These are phyloP conservation scores for Macroglossus sobrinus DNA, from an alignment of 2,113 vertebrate genomes.

Conservation along the genomic window DNA sequence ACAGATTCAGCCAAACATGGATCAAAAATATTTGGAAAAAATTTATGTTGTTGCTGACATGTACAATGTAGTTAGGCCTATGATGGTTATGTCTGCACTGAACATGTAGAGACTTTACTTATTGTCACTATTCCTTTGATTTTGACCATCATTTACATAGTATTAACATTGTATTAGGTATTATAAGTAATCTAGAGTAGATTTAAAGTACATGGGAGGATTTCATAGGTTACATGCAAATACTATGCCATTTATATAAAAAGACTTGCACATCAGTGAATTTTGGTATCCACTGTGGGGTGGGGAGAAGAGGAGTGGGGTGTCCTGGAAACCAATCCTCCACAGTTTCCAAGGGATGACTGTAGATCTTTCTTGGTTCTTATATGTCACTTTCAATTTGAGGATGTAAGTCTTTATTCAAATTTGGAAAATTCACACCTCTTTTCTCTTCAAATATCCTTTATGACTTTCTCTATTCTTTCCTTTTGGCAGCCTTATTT, in stretches of 20 bases:
- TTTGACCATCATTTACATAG: neutral
- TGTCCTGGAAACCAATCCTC: no score
- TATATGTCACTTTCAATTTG: neutral
- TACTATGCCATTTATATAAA: neutral
- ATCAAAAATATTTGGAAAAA: neutral
- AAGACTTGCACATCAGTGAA: neutral
- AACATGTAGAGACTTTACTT: neutral
- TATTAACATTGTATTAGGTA: neutral
- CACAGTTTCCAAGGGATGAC: neutral
- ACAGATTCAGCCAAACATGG: neutral
- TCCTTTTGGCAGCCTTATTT: neutral
- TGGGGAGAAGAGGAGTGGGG: no score
- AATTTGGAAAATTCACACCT: neutral
- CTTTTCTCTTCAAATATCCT: slow-evolving; percentile 4
- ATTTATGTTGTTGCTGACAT: neutral
- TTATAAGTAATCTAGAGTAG: neutral
- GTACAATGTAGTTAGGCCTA: neutral
- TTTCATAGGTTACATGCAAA: neutral
- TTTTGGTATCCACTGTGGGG: neutral
- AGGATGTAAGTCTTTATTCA: neutral
- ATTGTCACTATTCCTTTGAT: neutral
- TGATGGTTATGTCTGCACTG: neutral
- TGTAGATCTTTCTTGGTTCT: neutral
- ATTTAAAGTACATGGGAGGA: neutral
- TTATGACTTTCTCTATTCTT: neutral